Evolutionary conservation across 2,888 invertebrate genomes (phyloP), one percentile per base, ranked within the genome.

Genomic region (Mantis religiosa): DNA sequence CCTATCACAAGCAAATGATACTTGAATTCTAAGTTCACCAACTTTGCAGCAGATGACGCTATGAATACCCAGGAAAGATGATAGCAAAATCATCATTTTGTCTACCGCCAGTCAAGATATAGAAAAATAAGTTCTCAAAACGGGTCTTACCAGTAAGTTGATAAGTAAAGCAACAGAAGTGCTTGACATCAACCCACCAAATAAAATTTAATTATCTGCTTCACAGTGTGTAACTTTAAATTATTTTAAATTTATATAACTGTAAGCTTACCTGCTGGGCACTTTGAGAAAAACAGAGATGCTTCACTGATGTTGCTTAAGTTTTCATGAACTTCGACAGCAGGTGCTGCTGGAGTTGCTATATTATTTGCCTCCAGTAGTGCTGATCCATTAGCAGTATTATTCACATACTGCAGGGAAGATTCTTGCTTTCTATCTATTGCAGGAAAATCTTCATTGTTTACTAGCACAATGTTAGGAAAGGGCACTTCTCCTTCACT

Each of bases 251-350:
- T 41, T 41, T 12, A 30, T 30, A 9, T 83, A 25, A 30, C 4
- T n/a, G 28, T 15, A 83, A 25, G 88, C 89, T 89, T 89, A 91
- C 91, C 91, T 89, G 91, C 92, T 41, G 94, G 93, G 91, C 95
- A 95, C 92, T 95, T 94, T 0, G 94, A 94, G 91, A 94, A 94
- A 27, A 91, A 89, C 14, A 82, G 71, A 8, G 86, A 28, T 71
- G 82, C 27, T 14, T 82, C 85, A 25, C 27, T 71, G 20, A 25
- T 20, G 25, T 71, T 25, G 25, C 20, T 71, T 71, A 71, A 4
- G 20, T 71, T 71, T 71, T 71, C 54, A 71, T 6, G 54, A 71
- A 71, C 25, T 15, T 71, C 20, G 4, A 25, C 20, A 71, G 3
- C 54, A 71, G 54, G 54, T 71, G 6, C 54, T 71, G 20, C 3